These are phyloP conservation scores for Coryphaenoides rupestris DNA, from an alignment of 2,113 vertebrate genomes.

Conservation along the genomic window DNA sequence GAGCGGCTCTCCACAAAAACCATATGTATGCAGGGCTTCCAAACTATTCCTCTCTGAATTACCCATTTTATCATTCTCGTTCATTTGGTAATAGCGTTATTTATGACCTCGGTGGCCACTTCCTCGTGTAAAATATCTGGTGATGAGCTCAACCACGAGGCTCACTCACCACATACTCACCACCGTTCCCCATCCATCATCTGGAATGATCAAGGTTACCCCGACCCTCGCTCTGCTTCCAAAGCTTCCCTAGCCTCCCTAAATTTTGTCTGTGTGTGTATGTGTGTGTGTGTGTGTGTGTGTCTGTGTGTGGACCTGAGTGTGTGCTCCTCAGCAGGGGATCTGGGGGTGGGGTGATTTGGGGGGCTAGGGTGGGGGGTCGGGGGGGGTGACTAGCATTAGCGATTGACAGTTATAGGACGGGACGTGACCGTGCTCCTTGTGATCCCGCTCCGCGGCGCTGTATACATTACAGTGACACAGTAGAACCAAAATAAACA, in stretches of 20 bases:
- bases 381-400: slow-evolving; percentile 39
- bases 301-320: slow-evolving; percentile 3
- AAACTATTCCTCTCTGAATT: slow-evolving; percentile 21
- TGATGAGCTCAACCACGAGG: slow-evolving; percentile 12
- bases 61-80: background rate
- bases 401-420: slow-evolving; percentile 45
- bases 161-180: slow-evolving; percentile 16
- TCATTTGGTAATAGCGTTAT: slow-evolving; percentile 25
- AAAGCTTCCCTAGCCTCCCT: background rate
- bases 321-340: slow-evolving; percentile 10
- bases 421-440: slow-evolving; percentile 30
- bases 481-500: slow-evolving; percentile 62
- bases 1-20: slow-evolving; percentile 33
- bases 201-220: background rate
- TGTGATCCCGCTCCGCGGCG: slow-evolving; percentile 23
- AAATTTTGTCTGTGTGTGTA: background rate
- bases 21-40: slow-evolving; percentile 42
- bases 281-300: background rate
- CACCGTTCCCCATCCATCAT: slow-evolving; percentile 16
- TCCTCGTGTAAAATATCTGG: slow-evolving; percentile 19
- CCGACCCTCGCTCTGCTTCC: slow-evolving; percentile 5
- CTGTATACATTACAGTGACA: slow-evolving; percentile 55
- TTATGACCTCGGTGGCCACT: slow-evolving; percentile 29
- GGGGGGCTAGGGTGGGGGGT: too few species aligned
- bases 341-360: slow-evolving; percentile 31